Conservation (phyloP, 2,797 vertebrate species). For the Labeo calbasu region DNA sequence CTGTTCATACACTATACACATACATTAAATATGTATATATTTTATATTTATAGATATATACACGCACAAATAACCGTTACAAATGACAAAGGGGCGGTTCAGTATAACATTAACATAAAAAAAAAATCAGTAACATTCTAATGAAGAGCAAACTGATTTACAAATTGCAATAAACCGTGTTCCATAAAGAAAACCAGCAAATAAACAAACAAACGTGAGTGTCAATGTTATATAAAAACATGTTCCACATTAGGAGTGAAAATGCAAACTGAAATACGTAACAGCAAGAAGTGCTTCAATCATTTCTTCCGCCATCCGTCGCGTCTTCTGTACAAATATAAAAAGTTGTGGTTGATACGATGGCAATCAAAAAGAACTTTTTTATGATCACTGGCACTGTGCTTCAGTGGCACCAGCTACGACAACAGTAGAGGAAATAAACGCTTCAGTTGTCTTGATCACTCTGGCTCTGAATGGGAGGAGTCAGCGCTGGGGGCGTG, state of each 20-base stretch:
- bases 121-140: constrained; percentile 67
- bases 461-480: constrained; percentile 35
- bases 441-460: constrained; percentile 33
- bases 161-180: constrained; percentile 52
- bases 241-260: constrained; percentile 24
- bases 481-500: neutral
- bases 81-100: constrained; percentile 63
- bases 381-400: constrained; percentile 33
- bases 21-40: constrained; percentile 69
- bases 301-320: constrained; percentile 5
- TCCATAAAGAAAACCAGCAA: constrained; percentile 34
- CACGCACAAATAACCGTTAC: constrained; percentile 53
- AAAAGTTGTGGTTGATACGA: constrained; percentile 34
- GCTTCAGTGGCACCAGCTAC: constrained; percentile 41
- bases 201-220: constrained; percentile 43
- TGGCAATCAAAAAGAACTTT: constrained; percentile 23
- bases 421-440: constrained; percentile 41
- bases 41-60: constrained; percentile 63
- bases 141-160: constrained; percentile 64
- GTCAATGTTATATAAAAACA: constrained; percentile 59
- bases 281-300: constrained; percentile 51
- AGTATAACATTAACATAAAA: constrained; percentile 53
- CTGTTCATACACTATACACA: constrained; percentile 72
- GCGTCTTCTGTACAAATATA: constrained; percentile 53
- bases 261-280: constrained; percentile 29